These are phyloP conservation scores for Arnoldichthys spilopterus DNA, from an alignment of 2,797 vertebrate species.

Conservation along the genomic window DNA sequence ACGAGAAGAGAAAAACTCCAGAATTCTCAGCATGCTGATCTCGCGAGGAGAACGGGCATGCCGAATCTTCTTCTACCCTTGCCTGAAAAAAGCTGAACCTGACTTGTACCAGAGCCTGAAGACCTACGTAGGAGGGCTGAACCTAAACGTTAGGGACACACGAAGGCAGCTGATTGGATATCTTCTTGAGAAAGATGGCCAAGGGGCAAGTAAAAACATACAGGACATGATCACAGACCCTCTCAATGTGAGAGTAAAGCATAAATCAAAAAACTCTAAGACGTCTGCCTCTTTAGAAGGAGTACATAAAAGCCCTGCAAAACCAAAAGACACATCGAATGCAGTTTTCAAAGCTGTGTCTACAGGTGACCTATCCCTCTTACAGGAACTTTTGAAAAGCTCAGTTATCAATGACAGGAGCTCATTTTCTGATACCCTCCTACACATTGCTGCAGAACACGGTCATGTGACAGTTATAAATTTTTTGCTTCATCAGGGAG, in stretches of 20 bases:
- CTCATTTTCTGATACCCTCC: conserved; percentile 70
- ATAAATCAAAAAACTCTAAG: conserved; percentile 45
- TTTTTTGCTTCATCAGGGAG: conserved; percentile 75
- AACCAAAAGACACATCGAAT: conserved; percentile 41
- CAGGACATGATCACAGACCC: conserved; percentile 20
- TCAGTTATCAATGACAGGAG: conserved; percentile 63
- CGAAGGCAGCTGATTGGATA: conserved; percentile 83
- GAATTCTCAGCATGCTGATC: conserved; percentile 77
- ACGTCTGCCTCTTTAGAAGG: not conserved
- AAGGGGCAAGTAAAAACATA: conserved; percentile 53
- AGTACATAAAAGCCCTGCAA: conserved; percentile 49
- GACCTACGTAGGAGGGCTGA: conserved; percentile 72
- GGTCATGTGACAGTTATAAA: conserved; percentile 67
- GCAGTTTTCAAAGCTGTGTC: conserved; percentile 62
- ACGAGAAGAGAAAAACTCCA: conserved; percentile 75
- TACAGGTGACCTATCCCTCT: conserved; percentile 60
- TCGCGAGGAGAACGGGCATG: conserved; percentile 83
- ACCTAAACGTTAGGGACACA: conserved; percentile 73
- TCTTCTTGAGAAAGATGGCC: conserved; percentile 78
- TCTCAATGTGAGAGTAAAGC: conserved; percentile 43
- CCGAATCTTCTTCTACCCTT: conserved; percentile 83
- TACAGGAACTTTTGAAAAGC: conserved; percentile 66
- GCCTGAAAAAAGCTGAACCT: conserved; percentile 81
- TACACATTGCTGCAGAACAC: conserved; percentile 75
- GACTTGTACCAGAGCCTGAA: conserved; percentile 77